A percentile compares a stretch with the other conserved stretches of the same genome.
Evolutionary conservation across 2,888 invertebrate species (phyloP).

Genomic region (Acleris cristana): DNA sequence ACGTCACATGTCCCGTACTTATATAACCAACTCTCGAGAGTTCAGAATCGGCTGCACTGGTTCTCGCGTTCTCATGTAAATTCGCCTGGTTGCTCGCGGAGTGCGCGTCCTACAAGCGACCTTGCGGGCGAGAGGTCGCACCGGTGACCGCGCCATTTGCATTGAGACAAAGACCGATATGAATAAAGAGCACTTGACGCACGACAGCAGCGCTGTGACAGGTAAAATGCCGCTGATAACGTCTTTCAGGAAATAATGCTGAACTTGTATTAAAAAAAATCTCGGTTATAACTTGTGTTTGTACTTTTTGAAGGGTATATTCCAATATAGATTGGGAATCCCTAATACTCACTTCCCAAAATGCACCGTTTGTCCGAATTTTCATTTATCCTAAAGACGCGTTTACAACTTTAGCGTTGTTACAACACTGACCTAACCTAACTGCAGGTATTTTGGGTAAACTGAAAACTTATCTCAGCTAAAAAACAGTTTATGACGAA

Average conservation of each 20-base stretch:
- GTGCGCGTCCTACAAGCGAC: conserved; percentile 38
- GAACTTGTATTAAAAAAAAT: neutral
- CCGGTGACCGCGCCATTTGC: conserved; percentile 36
- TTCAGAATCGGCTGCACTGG: conserved; percentile 10
- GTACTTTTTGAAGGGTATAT: no score
- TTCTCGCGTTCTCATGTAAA: conserved; percentile 28
- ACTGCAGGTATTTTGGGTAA: no score
- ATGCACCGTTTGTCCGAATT: no score
- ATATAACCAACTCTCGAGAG: conserved; percentile 11
- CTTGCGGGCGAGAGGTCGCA: conserved; percentile 38
- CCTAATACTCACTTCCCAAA: no score
- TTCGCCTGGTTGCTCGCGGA: conserved; percentile 22
- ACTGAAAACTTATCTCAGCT: no score
- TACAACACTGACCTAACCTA: no score
- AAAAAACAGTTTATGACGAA: no score
- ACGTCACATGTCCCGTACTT: neutral
- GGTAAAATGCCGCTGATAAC: conserved; percentile 28
- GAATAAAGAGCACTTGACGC: conserved; percentile 39
- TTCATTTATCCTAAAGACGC: no score
- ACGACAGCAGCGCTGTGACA: conserved; percentile 20
- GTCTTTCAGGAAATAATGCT: conserved; percentile 15
- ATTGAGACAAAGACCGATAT: conserved; percentile 37
- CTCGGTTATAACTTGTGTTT: no score
- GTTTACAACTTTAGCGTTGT: no score
- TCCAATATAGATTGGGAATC: no score